These are phyloP conservation scores for Xenus cinereus DNA, from an alignment of 2,113 vertebrate genomes.

Conservation along the genomic window DNA sequence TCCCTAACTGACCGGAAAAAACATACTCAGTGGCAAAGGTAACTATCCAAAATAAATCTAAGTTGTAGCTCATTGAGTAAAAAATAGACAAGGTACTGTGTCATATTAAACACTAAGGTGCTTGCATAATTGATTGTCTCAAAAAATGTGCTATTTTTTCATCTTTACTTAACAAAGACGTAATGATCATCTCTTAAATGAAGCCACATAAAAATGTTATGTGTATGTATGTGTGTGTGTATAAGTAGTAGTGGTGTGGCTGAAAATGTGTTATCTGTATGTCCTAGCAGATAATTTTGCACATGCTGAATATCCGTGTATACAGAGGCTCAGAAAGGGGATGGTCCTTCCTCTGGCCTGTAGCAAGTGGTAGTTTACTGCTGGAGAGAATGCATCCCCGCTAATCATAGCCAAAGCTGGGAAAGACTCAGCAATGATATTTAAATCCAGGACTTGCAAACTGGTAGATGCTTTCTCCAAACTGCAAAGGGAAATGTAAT, in stretches of 20 bases:
- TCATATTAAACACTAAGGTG: slow-evolving; percentile 25
- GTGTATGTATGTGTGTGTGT: no score
- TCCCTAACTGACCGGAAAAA: slow-evolving; percentile 58
- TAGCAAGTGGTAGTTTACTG: not conserved
- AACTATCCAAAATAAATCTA: slow-evolving; percentile 62
- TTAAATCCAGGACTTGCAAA: not conserved
- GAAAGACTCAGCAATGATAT: not conserved
- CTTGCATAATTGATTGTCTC: not conserved
- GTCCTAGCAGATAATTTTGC: not conserved
- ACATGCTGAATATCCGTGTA: fast-evolving
- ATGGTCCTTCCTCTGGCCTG: not conserved
- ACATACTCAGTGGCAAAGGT: slow-evolving; percentile 51
- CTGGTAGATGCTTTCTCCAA: not conserved
- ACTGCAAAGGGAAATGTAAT: not conserved
- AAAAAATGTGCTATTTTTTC: not conserved
- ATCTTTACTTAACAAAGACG: not conserved
- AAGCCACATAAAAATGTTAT: not conserved
- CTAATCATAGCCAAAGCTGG: not conserved
- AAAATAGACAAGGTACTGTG: not conserved
- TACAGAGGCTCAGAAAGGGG: not conserved
- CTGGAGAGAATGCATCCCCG: not conserved
- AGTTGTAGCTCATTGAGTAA: slow-evolving; percentile 42
- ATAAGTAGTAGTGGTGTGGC: not conserved
- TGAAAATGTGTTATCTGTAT: not conserved
- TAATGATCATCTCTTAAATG: not conserved